phyloP scores from a whole-genome alignment of 2,797 vertebrate species.

The Acipenser ruthenus region DNA sequence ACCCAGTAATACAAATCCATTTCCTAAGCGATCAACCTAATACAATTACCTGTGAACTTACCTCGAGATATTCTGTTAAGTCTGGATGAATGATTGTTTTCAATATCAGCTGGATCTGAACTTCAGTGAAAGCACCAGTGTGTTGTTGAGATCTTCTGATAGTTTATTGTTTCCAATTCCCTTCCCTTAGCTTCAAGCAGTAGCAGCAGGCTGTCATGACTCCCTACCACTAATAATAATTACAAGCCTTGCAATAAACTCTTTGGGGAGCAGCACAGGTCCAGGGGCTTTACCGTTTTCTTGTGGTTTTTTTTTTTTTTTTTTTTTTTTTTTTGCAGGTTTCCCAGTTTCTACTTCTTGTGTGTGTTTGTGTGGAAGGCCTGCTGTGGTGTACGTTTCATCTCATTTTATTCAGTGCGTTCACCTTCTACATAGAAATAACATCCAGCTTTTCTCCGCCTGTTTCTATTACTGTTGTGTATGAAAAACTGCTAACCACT shows the following conservation, averaged over 20 bases:
- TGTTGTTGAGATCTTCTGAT: conserved; percentile 6
- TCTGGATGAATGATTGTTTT: conserved; percentile 20
- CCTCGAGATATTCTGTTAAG: conserved; percentile 6
- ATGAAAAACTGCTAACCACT: too few relatives aligned
- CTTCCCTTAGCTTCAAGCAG: background rate
- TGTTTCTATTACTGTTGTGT: too few relatives aligned
- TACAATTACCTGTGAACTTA: conserved; percentile 13
- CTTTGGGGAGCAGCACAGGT: conserved; percentile 1
- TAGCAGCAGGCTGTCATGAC: background rate
- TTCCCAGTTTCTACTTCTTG: too few relatives aligned
- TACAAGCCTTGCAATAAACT: conserved; percentile 5
- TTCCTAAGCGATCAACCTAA: conserved; percentile 15
- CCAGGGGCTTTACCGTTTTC: conserved; percentile 2
- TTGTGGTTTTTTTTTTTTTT: too few relatives aligned
- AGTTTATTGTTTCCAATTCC: background rate
- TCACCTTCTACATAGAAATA: too few relatives aligned
- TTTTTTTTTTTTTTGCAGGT: too few relatives aligned
- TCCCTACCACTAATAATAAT: conserved; percentile 5
- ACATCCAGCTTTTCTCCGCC: too few relatives aligned
- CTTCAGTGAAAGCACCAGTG: background rate
- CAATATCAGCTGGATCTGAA: conserved; percentile 6
- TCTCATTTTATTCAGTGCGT: too few relatives aligned
- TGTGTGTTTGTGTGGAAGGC: too few relatives aligned
- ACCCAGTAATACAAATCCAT: conserved; percentile 16
- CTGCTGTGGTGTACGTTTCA: too few relatives aligned